Conservation (phyloP, 2,888 invertebrate genomes). For the Amiota minor region DNA sequence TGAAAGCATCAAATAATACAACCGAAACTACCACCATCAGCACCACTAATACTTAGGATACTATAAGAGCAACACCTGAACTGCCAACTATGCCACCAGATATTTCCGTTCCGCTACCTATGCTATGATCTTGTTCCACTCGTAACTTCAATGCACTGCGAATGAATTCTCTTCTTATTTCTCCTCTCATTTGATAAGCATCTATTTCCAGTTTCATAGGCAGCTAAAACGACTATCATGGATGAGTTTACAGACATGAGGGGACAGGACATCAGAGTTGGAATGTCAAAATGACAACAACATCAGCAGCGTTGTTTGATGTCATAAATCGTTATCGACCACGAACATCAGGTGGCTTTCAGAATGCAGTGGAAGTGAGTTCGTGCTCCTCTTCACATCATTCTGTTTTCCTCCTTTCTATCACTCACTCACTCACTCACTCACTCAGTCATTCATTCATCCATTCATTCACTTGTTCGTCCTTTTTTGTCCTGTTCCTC, state of each 20-base stretch:
- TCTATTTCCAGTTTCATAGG: conserved; percentile 33
- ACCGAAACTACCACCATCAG: not conserved
- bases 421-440: no score
- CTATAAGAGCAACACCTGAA: not conserved
- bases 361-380: no score
- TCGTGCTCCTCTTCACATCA: no score
- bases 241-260: no score
- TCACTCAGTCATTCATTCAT: no score
- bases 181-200: conserved; percentile 28
- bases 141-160: not conserved
- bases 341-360: conserved; percentile 67
- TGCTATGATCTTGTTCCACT: no score
- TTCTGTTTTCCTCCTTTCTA: no score
- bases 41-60: not conserved
- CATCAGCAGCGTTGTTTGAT: conserved; percentile 47
- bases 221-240: not conserved
- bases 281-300: conserved; percentile 54
- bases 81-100: conserved; percentile 5
- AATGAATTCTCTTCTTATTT: conserved; percentile 21
- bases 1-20: not conserved
- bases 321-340: conserved; percentile 69
- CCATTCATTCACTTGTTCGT: no score
- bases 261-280: conserved; percentile 30
- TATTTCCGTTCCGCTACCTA: conserved; percentile 55
- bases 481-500: not conserved